Evolutionary conservation across 1,140 invertebrate genomes (phyloP).

Genomic region (Drosophila carrolli): DNA sequence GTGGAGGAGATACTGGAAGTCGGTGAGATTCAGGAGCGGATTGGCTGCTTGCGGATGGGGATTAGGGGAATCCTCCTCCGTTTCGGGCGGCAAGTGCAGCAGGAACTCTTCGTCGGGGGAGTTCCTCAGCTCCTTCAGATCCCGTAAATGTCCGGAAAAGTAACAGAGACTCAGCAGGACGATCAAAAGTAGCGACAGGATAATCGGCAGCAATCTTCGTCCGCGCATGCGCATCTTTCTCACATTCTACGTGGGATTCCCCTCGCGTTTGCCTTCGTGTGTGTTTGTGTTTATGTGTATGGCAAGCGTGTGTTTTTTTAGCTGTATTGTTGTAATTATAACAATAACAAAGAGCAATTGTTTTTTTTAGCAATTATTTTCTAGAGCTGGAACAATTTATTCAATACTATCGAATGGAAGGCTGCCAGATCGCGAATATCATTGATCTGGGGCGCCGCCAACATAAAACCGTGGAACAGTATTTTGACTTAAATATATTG

Average conservation of each 20-base stretch:
- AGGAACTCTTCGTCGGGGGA: constrained; percentile 37
- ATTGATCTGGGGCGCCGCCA: too few species aligned
- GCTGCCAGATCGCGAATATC: too few species aligned
- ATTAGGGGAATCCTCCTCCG: neutral
- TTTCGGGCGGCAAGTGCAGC: constrained; percentile 44
- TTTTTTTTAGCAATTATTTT: constrained; percentile 18
- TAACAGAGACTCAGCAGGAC: constrained; percentile 66
- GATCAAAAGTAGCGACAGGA: constrained; percentile 59
- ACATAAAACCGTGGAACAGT: too few species aligned
- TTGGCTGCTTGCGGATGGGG: constrained; percentile 7
- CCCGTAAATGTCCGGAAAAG: constrained; percentile 50
- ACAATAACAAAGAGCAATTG: constrained; percentile 20
- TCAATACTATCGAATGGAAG: too few species aligned
- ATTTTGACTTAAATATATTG: too few species aligned
- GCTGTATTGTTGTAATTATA: neutral
- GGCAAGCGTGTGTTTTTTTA: neutral
- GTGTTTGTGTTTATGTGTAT: constrained; percentile 4
- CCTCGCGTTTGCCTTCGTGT: constrained; percentile 14
- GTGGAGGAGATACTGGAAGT: constrained; percentile 69
- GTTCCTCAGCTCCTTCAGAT: constrained; percentile 1
- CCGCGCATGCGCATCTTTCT: constrained; percentile 77
- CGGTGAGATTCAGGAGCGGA: constrained; percentile 57
- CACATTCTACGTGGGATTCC: constrained; percentile 45
- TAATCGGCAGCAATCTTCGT: constrained; percentile 70
- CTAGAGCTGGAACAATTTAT: too few species aligned